Conservation (phyloP, 2,113 vertebrate species). For the Mirounga angustirostris region DNA sequence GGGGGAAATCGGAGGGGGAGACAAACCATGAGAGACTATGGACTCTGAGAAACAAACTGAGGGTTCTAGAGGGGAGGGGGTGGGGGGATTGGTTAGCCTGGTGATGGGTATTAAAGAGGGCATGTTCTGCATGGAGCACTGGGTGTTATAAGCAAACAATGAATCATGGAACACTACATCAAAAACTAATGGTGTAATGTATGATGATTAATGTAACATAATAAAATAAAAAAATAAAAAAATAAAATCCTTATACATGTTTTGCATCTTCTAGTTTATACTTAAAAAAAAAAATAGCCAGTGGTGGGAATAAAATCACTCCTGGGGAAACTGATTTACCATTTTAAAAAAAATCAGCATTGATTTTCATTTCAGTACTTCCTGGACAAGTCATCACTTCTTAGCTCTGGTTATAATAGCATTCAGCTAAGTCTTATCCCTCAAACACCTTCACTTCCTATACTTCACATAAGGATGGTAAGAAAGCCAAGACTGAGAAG, state of each 20-base stretch:
- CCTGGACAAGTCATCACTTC: not conserved
- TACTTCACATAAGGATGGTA: not conserved
- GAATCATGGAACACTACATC: no score
- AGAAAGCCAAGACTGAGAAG: not conserved
- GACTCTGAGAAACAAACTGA: no score
- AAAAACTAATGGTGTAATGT: no score
- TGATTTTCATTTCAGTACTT: not conserved
- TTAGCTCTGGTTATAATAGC: not conserved
- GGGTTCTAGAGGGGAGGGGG: no score
- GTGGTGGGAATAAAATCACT: not conserved
- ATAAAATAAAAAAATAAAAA: no score
- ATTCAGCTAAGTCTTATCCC: not conserved
- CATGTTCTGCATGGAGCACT: no score
- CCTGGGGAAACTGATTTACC: not conserved
- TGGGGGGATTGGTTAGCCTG: no score
- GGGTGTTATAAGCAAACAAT: no score
- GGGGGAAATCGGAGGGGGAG: no score
- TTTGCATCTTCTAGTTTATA: not conserved
- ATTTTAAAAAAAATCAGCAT: not conserved
- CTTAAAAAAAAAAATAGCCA: not conserved
- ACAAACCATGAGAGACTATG: no score
- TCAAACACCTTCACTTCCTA: not conserved
- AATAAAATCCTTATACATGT: slow-evolving; percentile 1
- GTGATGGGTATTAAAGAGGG: no score
- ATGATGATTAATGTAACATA: no score